Conservation (phyloP, 2,888 invertebrate species). For the Trissoscelio sp. region DNA sequence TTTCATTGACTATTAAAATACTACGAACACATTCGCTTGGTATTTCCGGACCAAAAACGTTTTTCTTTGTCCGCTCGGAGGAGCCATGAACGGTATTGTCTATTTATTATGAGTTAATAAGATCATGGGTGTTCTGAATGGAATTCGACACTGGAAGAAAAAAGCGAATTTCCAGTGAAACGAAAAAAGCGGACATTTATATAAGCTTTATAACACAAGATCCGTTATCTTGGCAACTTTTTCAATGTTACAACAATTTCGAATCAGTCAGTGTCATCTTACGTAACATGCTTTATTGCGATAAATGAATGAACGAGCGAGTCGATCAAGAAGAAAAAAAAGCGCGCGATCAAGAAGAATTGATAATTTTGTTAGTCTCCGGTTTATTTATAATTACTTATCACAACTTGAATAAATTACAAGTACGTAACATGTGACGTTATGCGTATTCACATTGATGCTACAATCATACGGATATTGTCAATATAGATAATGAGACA, state of each 20-base stretch:
- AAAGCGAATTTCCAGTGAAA: background rate
- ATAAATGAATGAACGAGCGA: constrained; percentile 57
- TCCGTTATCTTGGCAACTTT: constrained; percentile 11
- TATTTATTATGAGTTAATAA: constrained; percentile 26
- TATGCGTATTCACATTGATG: constrained; percentile 36
- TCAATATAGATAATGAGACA: constrained; percentile 56
- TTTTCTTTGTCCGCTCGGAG: constrained; percentile 2
- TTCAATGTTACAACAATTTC: constrained; percentile 30
- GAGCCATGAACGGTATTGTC: constrained; percentile 5
- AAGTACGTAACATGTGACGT: constrained; percentile 53
- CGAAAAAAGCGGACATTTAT: background rate
- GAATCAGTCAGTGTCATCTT: constrained; percentile 33
- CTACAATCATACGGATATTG: constrained; percentile 45
- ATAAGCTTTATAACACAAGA: background rate
- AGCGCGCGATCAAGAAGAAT: constrained; percentile 15
- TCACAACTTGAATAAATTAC: constrained; percentile 47
- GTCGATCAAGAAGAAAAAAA: constrained; percentile 21
- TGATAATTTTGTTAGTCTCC: constrained; percentile 47
- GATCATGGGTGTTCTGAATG: constrained; percentile 5
- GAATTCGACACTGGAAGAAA: background rate
- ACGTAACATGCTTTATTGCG: constrained; percentile 26
- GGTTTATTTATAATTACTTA: constrained; percentile 57
- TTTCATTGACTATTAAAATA: constrained; percentile 38
- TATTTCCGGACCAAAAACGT: constrained; percentile 12
- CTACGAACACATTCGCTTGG: constrained; percentile 28